Evolutionary conservation across 2,113 vertebrate genomes (phyloP).

Genomic region (Myrmecophaga tridactyla): DNA sequence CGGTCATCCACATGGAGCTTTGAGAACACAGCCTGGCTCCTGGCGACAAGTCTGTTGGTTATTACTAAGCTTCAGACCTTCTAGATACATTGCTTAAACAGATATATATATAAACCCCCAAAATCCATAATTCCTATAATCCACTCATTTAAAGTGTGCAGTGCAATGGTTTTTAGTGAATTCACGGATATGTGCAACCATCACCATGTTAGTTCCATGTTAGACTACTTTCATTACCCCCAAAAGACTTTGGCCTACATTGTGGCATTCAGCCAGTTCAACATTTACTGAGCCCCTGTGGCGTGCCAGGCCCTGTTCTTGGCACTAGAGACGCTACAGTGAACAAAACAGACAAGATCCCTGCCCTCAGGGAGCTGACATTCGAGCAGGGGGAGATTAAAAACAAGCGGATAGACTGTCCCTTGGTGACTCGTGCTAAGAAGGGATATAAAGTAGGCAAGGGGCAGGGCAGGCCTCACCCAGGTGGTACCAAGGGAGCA

Average conservation of each 20-base stretch:
- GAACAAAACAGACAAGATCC: background rate
- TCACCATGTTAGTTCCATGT: no score
- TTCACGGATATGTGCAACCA: background rate
- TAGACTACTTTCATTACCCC: background rate
- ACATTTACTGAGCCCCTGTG: background rate
- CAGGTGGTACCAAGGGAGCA: background rate
- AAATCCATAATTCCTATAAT: no score
- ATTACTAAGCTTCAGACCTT: background rate
- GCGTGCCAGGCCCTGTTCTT: no score
- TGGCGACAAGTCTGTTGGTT: accelerated
- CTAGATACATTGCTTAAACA: background rate
- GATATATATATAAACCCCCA: background rate
- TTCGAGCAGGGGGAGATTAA: background rate
- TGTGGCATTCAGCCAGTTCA: background rate
- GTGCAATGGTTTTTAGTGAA: no score
- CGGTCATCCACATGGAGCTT: background rate
- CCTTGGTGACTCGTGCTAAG: background rate
- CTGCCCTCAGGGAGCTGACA: background rate
- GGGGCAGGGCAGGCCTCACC: background rate
- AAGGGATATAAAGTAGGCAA: background rate
- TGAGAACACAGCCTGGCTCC: background rate
- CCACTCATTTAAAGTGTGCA: background rate
- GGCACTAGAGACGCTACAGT: background rate
- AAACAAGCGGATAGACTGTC: background rate
- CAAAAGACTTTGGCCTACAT: no score